Evolutionary conservation across 2,888 invertebrate genomes (phyloP), one percentile per base, ranked within the genome.

Genomic region (Andrena bucephala): DNA sequence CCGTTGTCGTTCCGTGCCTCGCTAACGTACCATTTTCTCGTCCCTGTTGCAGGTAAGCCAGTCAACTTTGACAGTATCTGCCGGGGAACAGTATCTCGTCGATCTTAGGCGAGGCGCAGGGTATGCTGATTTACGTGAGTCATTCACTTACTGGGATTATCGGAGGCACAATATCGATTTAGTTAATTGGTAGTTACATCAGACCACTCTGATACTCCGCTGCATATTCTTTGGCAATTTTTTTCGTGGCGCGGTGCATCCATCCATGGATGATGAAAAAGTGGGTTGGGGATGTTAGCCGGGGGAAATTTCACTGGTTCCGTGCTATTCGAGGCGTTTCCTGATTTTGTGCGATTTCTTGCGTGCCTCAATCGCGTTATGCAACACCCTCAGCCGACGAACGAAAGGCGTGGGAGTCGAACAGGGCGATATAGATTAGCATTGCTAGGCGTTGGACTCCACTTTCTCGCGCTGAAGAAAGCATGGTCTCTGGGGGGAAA

Each of bases 391-490:
- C 20, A 1, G 68, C 16, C 62, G 60, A 70, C 62, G 81, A 83
- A 83, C 66, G 81, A 86, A 77, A 87, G 87, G 85, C 83, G 85
- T 87, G 83, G 85, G 87, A 87, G 82, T 83, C 79, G 57, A 80
- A 50, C 24, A 63, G 69, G 52, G 50, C 13, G 72, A 72, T 70
- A 52, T 50, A 75, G 80, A 77, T 80, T 81, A 77, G 50, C 69
- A 48, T 54, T 78, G 36, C 68, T 8, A 52, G 54, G 59, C 68
- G 50, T 50, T 67, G 42, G 33, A 71, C 59, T 59, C 70, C 69
- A 77, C 72, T 77, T 77, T 83, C 73, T 74, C 72, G 72, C n/a
- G 31, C 27, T 2, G 20, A 65, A 71, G 65, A 72, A 68, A 68
- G 48, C 52, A 16, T 20, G 54, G n/a, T 33, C 0, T 48, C 13